Conservation (phyloP, 1,140 invertebrate genomes). For the Hyphantria cunea region DNA sequence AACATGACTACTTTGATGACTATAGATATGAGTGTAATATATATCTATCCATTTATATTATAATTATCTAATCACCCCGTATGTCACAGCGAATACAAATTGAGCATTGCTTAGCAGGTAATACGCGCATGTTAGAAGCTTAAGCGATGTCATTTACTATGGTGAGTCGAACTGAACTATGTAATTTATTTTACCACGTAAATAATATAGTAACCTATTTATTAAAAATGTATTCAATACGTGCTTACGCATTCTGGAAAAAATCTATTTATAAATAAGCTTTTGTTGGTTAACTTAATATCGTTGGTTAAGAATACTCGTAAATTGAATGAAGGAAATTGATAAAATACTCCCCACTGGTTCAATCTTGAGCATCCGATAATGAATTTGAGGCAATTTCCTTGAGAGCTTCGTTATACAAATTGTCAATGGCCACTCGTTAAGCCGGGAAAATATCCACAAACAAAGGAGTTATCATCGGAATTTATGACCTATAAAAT, state of each 20-base stretch:
- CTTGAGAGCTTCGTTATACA: slow-evolving; percentile 31
- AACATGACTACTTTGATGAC: too few relatives aligned
- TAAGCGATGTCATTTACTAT: neutral
- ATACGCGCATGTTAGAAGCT: neutral
- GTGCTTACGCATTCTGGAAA: neutral
- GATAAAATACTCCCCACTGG: slow-evolving; percentile 18
- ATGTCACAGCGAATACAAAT: neutral
- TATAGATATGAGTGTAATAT: too few relatives aligned
- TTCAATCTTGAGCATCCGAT: slow-evolving; percentile 23
- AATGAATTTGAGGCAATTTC: slow-evolving; percentile 32
- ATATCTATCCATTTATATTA: too few relatives aligned
- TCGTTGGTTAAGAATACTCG: slow-evolving; percentile 6
- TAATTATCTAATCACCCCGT: neutral
- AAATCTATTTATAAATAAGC: neutral
- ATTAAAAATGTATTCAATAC: neutral
- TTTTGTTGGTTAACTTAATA: slow-evolving; percentile 2
- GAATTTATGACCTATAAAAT: slow-evolving; percentile 43
- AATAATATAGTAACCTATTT: too few relatives aligned
- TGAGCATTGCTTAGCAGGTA: neutral
- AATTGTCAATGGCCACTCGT: slow-evolving; percentile 32
- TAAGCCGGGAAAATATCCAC: slow-evolving; percentile 31
- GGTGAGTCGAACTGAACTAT: neutral
- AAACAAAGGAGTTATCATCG: slow-evolving; percentile 36
- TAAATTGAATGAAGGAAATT: slow-evolving; percentile 26
- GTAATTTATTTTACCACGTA: neutral